Base-by-base conservation (phyloP, 2,888 invertebrate genomes). In the Tridacna crocea region DNA sequence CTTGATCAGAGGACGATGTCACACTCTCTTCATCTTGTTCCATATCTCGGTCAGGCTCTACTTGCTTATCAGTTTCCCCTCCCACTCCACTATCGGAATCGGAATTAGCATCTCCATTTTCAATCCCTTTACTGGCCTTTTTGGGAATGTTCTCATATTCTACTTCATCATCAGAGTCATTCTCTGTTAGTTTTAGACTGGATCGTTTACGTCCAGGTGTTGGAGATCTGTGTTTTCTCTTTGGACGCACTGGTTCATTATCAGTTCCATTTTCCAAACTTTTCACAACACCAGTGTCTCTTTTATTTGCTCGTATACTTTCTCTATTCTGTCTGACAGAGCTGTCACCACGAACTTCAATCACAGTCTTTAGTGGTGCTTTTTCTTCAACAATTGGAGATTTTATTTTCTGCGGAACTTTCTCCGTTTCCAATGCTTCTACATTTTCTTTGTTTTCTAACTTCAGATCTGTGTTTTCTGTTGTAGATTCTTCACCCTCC, bases 1-100 rank as follows among this genome's bases (percentile, higher is more conserved):
- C 84, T 81, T 88, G 96, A 72, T 97, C 96, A 0, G 97, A 70
- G 24, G 70, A 70, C 2, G 70, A 70, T 13, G 97, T 78, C 97
- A 97, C 91, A 75, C 46, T 72, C 58, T 72, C 70, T 26, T 51
- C 70, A 47, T 70, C 70, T 15, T 47, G 70, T 22, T 70, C 70
- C 51, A 51, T 70, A 11, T 68, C 68, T n/a, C 46, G n/a, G 46
- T 70, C 70, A 24, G 70, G 47, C 24, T 70, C 70, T 24, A 51
- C 51, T 26, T 48, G 87, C 70, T 82, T 85, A 61, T 92, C 90
- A 15, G 85, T 83, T 55, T 90, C 90, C 15, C 89, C 90, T 47
- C 89, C 91, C 17, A 90, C 90, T 12, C 90, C 91, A 85, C 89
- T 91, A 78, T 91, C 92, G n/a, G 91, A 89, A 51, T 92, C 91